A percentile compares a stretch with the other conserved stretches of the same genome.
Evolutionary conservation across 2,113 vertebrate species (phyloP).

Genomic region (Ceuthmochares aereus): DNA sequence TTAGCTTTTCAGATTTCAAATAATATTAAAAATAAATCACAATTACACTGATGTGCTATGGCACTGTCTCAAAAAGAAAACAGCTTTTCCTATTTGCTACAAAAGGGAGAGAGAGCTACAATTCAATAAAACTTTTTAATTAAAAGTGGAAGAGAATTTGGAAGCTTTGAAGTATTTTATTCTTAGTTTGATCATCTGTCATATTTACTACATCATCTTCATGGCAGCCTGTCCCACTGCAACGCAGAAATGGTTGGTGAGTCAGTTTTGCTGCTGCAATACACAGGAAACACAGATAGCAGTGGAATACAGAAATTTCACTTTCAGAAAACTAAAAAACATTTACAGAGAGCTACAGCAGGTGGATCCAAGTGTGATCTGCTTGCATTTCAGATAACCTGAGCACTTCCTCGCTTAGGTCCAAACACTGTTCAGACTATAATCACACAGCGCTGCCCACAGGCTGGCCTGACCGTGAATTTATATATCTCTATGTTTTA

Average conservation of each 20-base stretch:
- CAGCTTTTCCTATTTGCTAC: not conserved
- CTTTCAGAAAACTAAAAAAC: not conserved
- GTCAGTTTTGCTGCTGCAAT: not conserved
- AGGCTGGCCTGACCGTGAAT: not conserved
- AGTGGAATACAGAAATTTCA: not conserved
- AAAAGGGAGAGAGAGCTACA: not conserved
- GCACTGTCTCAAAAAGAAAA: not conserved
- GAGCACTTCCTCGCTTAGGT: too few relatives aligned
- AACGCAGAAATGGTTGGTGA: accelerated
- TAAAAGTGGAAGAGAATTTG: not conserved
- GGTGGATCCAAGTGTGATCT: not conserved
- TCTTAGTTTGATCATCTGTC: not conserved
- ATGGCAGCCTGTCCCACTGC: not conserved
- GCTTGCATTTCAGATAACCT: not conserved
- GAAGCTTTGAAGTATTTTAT: not conserved
- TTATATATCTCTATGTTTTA: not conserved
- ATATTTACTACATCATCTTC: not conserved
- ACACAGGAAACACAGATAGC: not conserved
- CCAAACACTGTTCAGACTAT: not conserved
- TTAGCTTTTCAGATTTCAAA: not conserved
- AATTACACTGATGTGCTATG: not conserved
- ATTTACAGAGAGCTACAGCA: not conserved
- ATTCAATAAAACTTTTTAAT: not conserved
- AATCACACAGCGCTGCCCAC: accelerated
- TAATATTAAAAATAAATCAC: not conserved